phyloP scores from a whole-genome alignment of 2,113 vertebrate genomes.

The Prietella phreatophila region DNA sequence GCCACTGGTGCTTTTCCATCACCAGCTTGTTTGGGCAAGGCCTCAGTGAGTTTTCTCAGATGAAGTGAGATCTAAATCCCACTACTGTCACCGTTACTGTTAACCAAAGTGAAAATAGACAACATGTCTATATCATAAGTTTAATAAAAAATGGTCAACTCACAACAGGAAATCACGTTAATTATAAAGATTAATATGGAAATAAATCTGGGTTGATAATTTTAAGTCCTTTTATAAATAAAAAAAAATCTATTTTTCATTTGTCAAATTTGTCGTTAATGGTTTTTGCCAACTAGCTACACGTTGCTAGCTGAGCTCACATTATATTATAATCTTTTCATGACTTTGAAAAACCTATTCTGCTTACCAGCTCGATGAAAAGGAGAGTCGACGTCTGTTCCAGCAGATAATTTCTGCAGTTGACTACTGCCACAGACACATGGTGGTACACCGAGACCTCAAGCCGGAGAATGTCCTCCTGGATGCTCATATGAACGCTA shows the following conservation, averaged over 20 bases:
- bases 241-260: background rate
- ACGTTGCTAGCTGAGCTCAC: background rate
- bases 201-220: background rate
- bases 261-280: background rate
- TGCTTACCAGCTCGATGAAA: constrained; percentile 86
- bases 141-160: background rate
- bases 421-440: constrained; percentile 97
- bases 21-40: too few relatives aligned
- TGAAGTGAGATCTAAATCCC: background rate
- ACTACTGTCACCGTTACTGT: background rate
- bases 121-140: background rate
- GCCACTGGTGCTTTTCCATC: too few relatives aligned
- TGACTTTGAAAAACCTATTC: constrained; percentile 4
- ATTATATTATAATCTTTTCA: background rate
- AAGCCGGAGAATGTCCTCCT: constrained; percentile 99
- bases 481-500: constrained; percentile 98
- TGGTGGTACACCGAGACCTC: constrained; percentile 97
- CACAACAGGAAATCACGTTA: background rate
- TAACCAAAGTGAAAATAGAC: background rate
- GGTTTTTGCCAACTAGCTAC: background rate
- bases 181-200: background rate
- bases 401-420: constrained; percentile 98
- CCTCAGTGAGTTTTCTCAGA: too few relatives aligned
- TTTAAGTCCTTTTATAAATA: background rate
- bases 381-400: constrained; percentile 93